These are phyloP conservation scores for Rhysida immarginata DNA, from an alignment of 1,140 invertebrate genomes.

Conservation along the genomic window DNA sequence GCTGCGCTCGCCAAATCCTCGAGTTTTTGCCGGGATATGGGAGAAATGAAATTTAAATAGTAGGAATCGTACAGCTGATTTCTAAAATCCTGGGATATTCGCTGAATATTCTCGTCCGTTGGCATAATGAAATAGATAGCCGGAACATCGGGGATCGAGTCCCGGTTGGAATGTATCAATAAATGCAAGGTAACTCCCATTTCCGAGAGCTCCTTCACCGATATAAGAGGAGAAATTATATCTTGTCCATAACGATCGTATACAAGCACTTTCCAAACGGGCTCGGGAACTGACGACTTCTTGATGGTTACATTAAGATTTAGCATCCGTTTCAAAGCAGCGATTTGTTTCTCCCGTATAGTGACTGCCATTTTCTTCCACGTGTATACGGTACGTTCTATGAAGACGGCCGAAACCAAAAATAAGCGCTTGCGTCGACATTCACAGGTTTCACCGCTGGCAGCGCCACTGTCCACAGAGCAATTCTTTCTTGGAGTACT, in stretches of 20 bases:
- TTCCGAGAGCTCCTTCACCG: conserved; percentile 88
- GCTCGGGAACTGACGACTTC: conserved; percentile 59
- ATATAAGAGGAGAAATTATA: conserved; percentile 92
- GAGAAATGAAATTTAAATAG: conserved; percentile 95
- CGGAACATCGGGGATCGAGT: conserved; percentile 93
- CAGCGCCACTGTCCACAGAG: background rate
- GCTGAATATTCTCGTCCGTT: conserved; percentile 88
- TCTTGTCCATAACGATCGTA: conserved; percentile 94
- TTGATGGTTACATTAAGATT: conserved; percentile 70
- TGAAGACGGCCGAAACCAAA: background rate
- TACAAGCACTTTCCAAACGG: conserved; percentile 85
- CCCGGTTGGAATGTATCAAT: conserved; percentile 90
- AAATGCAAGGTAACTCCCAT: conserved; percentile 93
- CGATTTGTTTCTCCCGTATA: background rate
- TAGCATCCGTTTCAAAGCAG: conserved; percentile 79
- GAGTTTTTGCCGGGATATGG: conserved; percentile 81
- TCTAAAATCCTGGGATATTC: conserved; percentile 71
- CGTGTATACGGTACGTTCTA: background rate
- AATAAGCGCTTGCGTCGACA: background rate
- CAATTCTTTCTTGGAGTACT: no score
- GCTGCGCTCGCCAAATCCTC: conserved; percentile 90
- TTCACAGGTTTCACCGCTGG: background rate
- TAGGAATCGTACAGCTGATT: conserved; percentile 88
- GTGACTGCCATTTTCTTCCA: background rate
- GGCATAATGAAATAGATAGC: conserved; percentile 97